Base-by-base conservation (phyloP, 2,888 invertebrate genomes). In the Dasysyrphus tricinctus region DNA sequence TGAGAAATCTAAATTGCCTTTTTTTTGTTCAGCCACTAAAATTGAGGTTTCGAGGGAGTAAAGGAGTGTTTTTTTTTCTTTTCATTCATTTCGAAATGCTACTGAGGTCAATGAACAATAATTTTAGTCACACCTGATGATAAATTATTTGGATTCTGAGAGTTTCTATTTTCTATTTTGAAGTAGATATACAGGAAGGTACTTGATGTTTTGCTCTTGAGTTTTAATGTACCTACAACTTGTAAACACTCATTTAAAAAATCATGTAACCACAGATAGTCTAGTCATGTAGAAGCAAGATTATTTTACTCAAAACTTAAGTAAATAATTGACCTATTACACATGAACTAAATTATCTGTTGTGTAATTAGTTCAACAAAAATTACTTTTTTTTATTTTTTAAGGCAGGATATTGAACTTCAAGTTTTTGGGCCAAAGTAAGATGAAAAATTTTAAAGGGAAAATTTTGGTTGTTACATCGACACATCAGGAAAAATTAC, bases 31-130 rank as follows among this genome's bases (percentile, higher is more conserved):
- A 5, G 8, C 4, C 1, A 14, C 1, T 14, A 29, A n/a, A n/a
- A 54, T 54, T 54, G 12, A 12, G 24, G 24, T 51, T 9, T 19
- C 1, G 51, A 51, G 24, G 16, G 16, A 49, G 19, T 19, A 49
- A 19, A 49, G 11, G 16, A 49, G 5, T 32, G 32, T 32, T 29
- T 12, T 24, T 11, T 19, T 49, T 19, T 19, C 2, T 5, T 19
- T 49, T 9, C 7, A 5, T 12, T 54, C 1, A 14, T 3, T 29
- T 24, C n/a, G 4, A 3, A 29, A 24, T 24, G 24, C 24, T 54
- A n/a, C 7, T n/a, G 54, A 32, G 54, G 29, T 54, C 54, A 54
- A 54, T 54, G 54, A 32, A 54, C 54, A 54, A n/a, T 32, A 29
- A 42, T 51, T 54, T n/a, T 2, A 54, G 29, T n/a, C 32, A 0